Base-by-base conservation (phyloP, 2,888 invertebrate species). In the Campoletis raptor region DNA sequence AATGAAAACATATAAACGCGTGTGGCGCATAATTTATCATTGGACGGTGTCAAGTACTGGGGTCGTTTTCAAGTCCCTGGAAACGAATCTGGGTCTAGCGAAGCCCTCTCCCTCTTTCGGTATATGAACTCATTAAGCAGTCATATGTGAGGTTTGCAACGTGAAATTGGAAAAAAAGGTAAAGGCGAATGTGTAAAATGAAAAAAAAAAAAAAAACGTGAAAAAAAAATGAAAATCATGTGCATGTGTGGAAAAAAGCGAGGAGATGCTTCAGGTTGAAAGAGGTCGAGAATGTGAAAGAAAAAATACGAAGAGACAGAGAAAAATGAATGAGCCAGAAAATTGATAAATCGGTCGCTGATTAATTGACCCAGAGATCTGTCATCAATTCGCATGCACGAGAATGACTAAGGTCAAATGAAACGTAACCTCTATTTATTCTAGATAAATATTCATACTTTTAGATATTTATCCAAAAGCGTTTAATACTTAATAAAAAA, bases 81-180 rank as follows among this genome's bases (percentile, higher is more conserved):
- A 48, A 83, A 42, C 64, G 37, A 48, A 78, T 66, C 72, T 78
- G 42, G 83, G 83, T 83, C 83, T 54, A 57, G 72, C 78, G 37
- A 40, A 45, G 36, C 40, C 70, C 45, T 78, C 40, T 61, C 61
- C 10, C 64, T 45, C 45, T 45, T 45, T 76, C 64, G 30, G 72
- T 42, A 40, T 40, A 78, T 24, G 72, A 54, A n/a, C 66, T 83
- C 77, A 78, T 83, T 69, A 73, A 64, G 78, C 61, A 77, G 67
- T 61, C 36, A 70, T 24, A 61, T 42, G 61, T 42, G 74, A 76
- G 21, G 2, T 12, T 10, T 40, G 52, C 57, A 24, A n/a, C 52
- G 61, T 37, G 45, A 21, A 64, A 69, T 40, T 57, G 79, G 48
- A 67, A 67, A 69, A 74, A 85, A 73, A 66, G 21, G 12, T n/a